Evolutionary conservation across 2,797 vertebrate genomes (phyloP), one percentile per base, ranked within the genome.

Genomic region (Chaetodon trifasciatus): DNA sequence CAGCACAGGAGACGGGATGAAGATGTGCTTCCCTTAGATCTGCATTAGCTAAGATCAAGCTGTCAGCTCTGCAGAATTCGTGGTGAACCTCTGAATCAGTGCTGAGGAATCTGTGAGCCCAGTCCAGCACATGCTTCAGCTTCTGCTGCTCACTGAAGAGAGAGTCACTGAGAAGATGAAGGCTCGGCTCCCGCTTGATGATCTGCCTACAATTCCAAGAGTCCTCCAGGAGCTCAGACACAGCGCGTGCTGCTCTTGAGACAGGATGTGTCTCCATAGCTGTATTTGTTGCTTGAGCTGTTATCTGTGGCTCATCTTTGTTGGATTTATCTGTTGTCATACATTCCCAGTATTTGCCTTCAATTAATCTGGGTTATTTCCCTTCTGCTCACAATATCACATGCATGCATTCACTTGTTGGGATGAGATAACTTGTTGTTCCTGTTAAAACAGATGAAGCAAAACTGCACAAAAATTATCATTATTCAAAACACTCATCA

Each of bases 111-210:
- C 85, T 84, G 62, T 93, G 84, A 78, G 93, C 91, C 94, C 92
- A 95, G 10, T 85, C 85, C 77, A 94, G 77, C 52, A 92, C 91
- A 71, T 91, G 85, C 17, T 78, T 79, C 23, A 96, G 89, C 82
- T 94, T 96, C 84, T 94, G 89, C 69, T 81, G 89, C 82, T 96
- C 89, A 50, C 91, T 93, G 49, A 93, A 57, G 49, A 72, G 62
- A 5, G 66, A 71, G 82, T 89, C 86, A 47, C 87, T 70, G 39
- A 92, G 55, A 11, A 87, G 50, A 23, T 55, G 62, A 68, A 88
- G 71, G 72, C 86, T 70, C 65, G 87, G 83, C 39, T 75, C 84
- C 47, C 68, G 60, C n/a, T 47, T 47, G 23, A 49, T 19, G 39
- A 61, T 23, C 47, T 23, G 49, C 37, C 70, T 72, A 50, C 66